A percentile compares a stretch with the other conserved stretches of the same genome.
Evolutionary conservation across 2,113 vertebrate genomes (phyloP).

Genomic region (Otocyon megalotis): DNA sequence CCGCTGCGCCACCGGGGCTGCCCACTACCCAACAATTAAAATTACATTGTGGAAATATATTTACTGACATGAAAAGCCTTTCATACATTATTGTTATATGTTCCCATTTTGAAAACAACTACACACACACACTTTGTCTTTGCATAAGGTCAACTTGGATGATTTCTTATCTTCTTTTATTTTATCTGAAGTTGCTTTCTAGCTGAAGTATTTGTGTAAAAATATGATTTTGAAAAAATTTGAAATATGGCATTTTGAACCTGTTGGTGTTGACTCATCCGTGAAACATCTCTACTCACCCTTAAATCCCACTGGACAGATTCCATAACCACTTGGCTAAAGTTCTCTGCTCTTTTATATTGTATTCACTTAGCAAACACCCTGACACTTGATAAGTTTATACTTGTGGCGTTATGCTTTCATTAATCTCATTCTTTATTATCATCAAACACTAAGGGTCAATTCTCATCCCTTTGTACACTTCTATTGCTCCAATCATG

Average conservation of each 20-base stretch:
- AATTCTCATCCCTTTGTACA: neutral
- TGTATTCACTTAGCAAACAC: neutral
- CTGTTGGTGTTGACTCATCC: neutral
- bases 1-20: no score
- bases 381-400: neutral
- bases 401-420: neutral
- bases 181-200: neutral
- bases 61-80: neutral
- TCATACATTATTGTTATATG: neutral
- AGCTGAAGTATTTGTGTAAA: neutral
- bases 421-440: neutral
- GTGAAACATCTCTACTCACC: neutral
- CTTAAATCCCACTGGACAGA: neutral
- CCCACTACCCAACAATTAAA: neutral
- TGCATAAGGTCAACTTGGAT: neutral
- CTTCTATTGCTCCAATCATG: neutral
- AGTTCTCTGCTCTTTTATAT: neutral
- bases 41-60: neutral
- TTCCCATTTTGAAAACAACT: constrained; percentile 7
- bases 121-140: neutral
- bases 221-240: neutral
- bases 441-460: neutral
- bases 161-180: neutral
- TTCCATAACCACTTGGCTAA: neutral
- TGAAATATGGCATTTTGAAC: neutral